phyloP scores from a whole-genome alignment of 1,140 invertebrate species.

The Procambarus virginalis region DNA sequence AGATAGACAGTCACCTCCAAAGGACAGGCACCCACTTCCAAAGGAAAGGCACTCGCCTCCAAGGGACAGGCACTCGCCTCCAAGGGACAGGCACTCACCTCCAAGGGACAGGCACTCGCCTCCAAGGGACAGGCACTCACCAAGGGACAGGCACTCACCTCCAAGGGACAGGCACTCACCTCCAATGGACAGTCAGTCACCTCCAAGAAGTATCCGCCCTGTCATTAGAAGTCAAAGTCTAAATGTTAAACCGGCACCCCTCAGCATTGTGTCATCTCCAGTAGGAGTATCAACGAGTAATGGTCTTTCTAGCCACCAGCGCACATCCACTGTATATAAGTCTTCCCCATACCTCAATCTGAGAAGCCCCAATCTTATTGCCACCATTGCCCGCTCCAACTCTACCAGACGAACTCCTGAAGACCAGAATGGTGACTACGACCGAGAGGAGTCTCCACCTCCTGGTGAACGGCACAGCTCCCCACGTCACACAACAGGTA shows the following conservation, averaged over 20 bases:
- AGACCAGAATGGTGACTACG: constrained; percentile 37
- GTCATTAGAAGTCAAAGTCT: constrained; percentile 68
- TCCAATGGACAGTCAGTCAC: neutral
- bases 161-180: too few species aligned
- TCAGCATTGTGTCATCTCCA: constrained; percentile 13
- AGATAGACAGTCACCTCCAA: too few species aligned
- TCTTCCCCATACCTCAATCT: constrained; percentile 62
- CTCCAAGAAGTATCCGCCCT: constrained; percentile 22
- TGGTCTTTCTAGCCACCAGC: constrained; percentile 38
- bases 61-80: too few species aligned
- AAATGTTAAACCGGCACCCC: constrained; percentile 62
- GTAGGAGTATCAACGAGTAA: neutral
- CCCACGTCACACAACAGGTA: neutral
- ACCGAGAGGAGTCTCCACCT: constrained; percentile 17
- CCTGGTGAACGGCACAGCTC: constrained; percentile 18
- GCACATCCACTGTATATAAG: constrained; percentile 51
- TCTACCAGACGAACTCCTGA: constrained; percentile 61
- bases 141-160: too few species aligned
- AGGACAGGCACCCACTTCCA: too few species aligned
- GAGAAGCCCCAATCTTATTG: constrained; percentile 69
- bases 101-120: too few species aligned
- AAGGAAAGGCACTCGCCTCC: too few species aligned
- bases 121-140: too few species aligned
- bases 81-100: too few species aligned
- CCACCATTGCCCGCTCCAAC: constrained; percentile 67